These are phyloP conservation scores for Sitophilus oryzae DNA, from an alignment of 1,140 invertebrate genomes.

Conservation along the genomic window DNA sequence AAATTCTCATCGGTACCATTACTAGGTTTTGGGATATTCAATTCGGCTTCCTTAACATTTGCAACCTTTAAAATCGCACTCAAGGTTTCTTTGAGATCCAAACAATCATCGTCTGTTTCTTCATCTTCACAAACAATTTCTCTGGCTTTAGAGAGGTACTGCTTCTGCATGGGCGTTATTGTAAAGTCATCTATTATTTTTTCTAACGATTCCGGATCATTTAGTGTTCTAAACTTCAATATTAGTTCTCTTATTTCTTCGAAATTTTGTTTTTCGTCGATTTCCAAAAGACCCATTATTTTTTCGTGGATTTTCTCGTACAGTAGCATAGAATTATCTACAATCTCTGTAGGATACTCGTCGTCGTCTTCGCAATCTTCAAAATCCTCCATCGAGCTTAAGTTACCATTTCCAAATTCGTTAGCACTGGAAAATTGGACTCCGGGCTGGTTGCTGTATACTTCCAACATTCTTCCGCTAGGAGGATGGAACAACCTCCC, in stretches of 20 bases:
- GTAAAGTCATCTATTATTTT: conserved; percentile 3
- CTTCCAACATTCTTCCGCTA: conserved; percentile 57
- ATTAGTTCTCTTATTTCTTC: conserved; percentile 19
- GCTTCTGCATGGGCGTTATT: conserved; percentile 6
- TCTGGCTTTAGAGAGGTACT: conserved; percentile 14
- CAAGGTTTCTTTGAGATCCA: conserved; percentile 13
- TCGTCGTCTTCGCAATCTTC: neutral
- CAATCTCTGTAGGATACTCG: neutral
- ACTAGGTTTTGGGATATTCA: too few relatives aligned
- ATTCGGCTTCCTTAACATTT: neutral
- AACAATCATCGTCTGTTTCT: conserved; percentile 14
- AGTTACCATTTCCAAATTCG: conserved; percentile 29
- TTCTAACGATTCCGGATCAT: neutral
- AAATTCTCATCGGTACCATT: too few relatives aligned
- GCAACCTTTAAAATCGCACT: conserved; percentile 1
- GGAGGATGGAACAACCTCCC: conserved; percentile 46
- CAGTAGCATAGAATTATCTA: conserved; percentile 6
- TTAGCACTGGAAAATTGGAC: conserved; percentile 64
- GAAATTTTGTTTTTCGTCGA: conserved; percentile 21
- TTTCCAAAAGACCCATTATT: conserved; percentile 10
- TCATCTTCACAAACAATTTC: conserved; percentile 18
- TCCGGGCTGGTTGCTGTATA: conserved; percentile 65
- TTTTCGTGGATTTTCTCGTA: conserved; percentile 21
- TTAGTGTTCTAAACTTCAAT: conserved; percentile 6
- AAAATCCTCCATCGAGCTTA: conserved; percentile 14